Conservation (phyloP, 2,888 invertebrate genomes). For the Mythimna loreyi region DNA sequence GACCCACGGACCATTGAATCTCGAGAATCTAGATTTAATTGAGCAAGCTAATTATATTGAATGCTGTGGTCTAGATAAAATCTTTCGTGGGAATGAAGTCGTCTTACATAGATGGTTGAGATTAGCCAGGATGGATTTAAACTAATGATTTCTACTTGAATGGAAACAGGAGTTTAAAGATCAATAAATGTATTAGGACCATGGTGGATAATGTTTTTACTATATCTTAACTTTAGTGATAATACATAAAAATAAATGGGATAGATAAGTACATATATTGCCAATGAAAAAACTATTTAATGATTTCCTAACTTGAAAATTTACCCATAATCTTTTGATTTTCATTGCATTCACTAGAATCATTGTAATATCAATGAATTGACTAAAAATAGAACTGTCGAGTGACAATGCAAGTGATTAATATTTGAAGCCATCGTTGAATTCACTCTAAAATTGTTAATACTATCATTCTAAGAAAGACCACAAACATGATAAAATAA, state of each 20-base stretch:
- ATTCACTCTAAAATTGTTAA: constrained; percentile 38
- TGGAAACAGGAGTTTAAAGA: constrained; percentile 29
- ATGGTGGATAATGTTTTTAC: background rate
- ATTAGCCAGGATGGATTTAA: constrained; percentile 52
- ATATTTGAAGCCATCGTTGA: constrained; percentile 19
- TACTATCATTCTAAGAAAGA: constrained; percentile 45
- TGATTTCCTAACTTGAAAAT: background rate
- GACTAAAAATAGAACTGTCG: constrained; percentile 10
- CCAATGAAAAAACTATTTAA: background rate
- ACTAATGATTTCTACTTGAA: constrained; percentile 45
- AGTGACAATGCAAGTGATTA: constrained; percentile 34
- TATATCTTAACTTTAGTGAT: background rate
- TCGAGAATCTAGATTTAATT: constrained; percentile 76
- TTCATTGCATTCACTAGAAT: background rate
- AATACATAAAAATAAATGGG: background rate
- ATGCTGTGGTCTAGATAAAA: constrained; percentile 71
- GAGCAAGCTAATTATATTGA: constrained; percentile 81
- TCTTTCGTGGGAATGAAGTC: constrained; percentile 74
- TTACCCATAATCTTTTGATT: background rate
- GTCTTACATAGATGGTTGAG: constrained; percentile 60
- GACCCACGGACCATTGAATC: constrained; percentile 60
- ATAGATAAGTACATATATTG: background rate
- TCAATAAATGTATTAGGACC: constrained; percentile 27
- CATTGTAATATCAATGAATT: constrained; percentile 14
- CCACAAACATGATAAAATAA: constrained; percentile 34